Evolutionary conservation across 2,888 invertebrate genomes (phyloP).

Genomic region (Trichopria drosophilae): DNA sequence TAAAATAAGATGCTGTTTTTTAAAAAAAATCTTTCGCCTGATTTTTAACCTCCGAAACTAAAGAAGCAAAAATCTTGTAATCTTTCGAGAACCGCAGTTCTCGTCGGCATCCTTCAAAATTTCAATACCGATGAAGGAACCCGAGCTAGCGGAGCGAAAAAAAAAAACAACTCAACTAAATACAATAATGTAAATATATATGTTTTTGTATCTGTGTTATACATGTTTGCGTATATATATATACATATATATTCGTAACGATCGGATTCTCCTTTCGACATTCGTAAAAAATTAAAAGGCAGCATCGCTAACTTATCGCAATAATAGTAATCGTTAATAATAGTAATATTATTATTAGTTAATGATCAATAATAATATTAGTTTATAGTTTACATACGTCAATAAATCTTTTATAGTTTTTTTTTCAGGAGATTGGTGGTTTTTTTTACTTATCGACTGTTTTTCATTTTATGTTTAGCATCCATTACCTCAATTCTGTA

Average conservation of each 20-base stretch:
- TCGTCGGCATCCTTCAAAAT: too few species aligned
- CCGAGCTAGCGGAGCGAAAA: too few species aligned
- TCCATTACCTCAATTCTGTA: slow-evolving; percentile 53
- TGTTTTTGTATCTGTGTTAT: too few species aligned
- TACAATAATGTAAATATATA: too few species aligned
- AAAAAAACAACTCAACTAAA: too few species aligned
- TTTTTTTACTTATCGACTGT: slow-evolving; percentile 39
- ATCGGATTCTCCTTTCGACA: background rate
- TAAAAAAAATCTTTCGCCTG: too few species aligned
- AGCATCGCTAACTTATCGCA: slow-evolving; percentile 54
- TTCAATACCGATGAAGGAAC: too few species aligned
- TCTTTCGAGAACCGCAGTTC: too few species aligned
- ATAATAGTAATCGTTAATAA: slow-evolving; percentile 34
- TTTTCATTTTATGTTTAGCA: slow-evolving; percentile 42
- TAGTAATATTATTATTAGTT: slow-evolving; percentile 32
- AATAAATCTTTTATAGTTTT: slow-evolving; percentile 44
- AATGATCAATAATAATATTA: slow-evolving; percentile 33
- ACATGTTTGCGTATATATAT: too few species aligned
- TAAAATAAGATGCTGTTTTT: too few species aligned
- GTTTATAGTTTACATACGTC: slow-evolving; percentile 44
- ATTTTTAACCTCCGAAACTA: too few species aligned
- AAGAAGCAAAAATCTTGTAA: too few species aligned
- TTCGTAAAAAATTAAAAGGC: slow-evolving; percentile 50
- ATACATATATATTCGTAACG: background rate
- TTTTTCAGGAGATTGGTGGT: slow-evolving; percentile 55